phyloP scores from a whole-genome alignment of 1,140 invertebrate species.

The Apocrypta bakeri region DNA sequence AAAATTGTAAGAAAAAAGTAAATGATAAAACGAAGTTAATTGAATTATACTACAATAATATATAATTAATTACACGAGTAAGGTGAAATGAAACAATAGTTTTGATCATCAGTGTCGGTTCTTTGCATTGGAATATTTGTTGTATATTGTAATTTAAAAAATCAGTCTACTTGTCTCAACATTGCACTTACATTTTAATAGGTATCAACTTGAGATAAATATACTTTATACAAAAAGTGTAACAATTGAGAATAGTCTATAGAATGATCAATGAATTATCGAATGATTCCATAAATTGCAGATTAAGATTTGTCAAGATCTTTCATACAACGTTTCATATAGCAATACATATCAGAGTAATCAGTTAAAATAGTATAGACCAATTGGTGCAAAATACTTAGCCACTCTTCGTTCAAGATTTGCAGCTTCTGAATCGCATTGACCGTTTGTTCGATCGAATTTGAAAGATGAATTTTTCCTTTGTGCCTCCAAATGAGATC shows the following conservation, averaged over 20 bases:
- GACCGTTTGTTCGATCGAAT: slow-evolving; percentile 81
- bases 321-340: slow-evolving; percentile 78
- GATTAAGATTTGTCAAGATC: slow-evolving; percentile 54
- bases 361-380: slow-evolving; percentile 84
- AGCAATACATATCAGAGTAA: slow-evolving; percentile 84
- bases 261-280: slow-evolving; percentile 13
- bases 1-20: not conserved
- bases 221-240: slow-evolving; percentile 42
- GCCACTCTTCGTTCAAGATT: slow-evolving; percentile 83
- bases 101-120: slow-evolving; percentile 3
- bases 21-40: not conserved
- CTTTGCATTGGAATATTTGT: slow-evolving; percentile 7
- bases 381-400: slow-evolving; percentile 82
- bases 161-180: slow-evolving; percentile 36
- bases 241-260: slow-evolving; percentile 26
- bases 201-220: slow-evolving; percentile 39
- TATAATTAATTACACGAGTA: not conserved
- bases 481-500: slow-evolving; percentile 82
- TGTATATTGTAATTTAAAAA: slow-evolving; percentile 28
- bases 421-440: slow-evolving; percentile 84
- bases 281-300: slow-evolving; percentile 1
- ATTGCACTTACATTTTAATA: slow-evolving; percentile 24
- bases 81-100: not conserved
- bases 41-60: not conserved
- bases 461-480: slow-evolving; percentile 80